Percentiles rank a stretch among this genome's conserved stretches.
phyloP scores from a whole-genome alignment of 2,113 vertebrate genomes.

The Columba janthina region DNA sequence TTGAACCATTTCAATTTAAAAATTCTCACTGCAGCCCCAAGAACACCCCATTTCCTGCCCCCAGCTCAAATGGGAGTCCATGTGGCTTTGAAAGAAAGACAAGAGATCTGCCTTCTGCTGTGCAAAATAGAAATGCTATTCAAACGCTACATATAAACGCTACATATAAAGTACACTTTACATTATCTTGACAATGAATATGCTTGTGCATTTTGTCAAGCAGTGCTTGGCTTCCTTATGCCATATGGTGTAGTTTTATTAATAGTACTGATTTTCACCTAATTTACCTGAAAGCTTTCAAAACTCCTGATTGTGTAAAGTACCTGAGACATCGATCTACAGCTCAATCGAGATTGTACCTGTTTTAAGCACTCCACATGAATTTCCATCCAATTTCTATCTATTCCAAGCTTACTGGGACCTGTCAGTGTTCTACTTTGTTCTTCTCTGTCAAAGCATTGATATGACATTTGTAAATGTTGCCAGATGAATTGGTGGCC shows the following conservation, averaged over 20 bases:
- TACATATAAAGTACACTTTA: not conserved
- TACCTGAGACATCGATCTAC: not conserved
- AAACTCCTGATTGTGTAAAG: not conserved
- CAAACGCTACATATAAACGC: not conserved
- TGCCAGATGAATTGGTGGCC: constrained; percentile 35
- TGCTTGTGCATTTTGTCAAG: not conserved
- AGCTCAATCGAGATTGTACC: not conserved
- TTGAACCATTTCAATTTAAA: not conserved
- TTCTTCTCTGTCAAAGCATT: constrained; percentile 43
- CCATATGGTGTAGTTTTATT: not conserved
- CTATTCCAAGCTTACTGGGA: not conserved
- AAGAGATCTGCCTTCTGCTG: not conserved
- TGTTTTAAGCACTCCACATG: not conserved
- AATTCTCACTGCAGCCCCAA: fast-evolving
- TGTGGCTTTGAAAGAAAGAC: not conserved
- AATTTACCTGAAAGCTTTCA: constrained; percentile 8
- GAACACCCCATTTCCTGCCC: not conserved
- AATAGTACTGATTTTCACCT: not conserved
- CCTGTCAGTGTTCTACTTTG: constrained; percentile 16
- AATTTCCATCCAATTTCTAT: constrained; percentile 8
- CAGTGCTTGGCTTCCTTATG: not conserved
- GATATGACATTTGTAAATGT: constrained; percentile 20
- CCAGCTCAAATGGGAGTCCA: not conserved
- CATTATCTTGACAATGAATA: not conserved
- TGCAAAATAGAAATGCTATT: not conserved